Base-by-base conservation (phyloP, 2,888 invertebrate genomes). In the Baccha elongata region DNA sequence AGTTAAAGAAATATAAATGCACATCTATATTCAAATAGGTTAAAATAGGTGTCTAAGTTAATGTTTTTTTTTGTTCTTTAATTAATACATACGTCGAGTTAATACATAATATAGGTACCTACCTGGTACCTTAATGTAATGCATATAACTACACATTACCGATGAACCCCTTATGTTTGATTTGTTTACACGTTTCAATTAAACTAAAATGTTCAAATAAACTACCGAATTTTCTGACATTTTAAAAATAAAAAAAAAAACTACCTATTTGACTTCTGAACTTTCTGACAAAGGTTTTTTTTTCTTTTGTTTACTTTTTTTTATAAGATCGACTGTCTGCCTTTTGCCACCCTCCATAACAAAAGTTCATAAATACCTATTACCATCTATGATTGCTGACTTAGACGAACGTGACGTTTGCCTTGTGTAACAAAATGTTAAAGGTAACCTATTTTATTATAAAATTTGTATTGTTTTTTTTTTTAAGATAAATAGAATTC, bases 381-480 rank as follows among this genome's bases (percentile, higher is more conserved):
- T 71, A 32, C 29, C 67, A 46, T 48, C 48, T 32, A 40, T 69
- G 42, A 29, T 8, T 48, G 50, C 42, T 46, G 50, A 74, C 44
- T 69, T 42, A 67, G 53, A 62, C 73, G 65, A 78, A 83, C 83
- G 83, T 83, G 83, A 78, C 44, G 72, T 78, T 83, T 55, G 21
- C 32, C 35, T 60, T 75, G 52, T 83, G 46, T 68, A 78, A 29
- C 55, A 73, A 81, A 40, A 72, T 85, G 84, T 80, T 85, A n/a
- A n/a, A n/a, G n/a, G n/a, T n/a, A 86, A 86, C 84, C 85, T 85
- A 85, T 78, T 85, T 84, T 75, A 84, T 85, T 84, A 84, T 80
- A 50, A 74, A 79, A 73, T 71, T 71, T 73, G 42, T 44, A 65
- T 78, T 60, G 53, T 80, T 72, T 72, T 71, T 53, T 48, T 48